These are phyloP conservation scores for Macrobrachium nipponense DNA, from an alignment of 1,140 invertebrate genomes.

Conservation along the genomic window DNA sequence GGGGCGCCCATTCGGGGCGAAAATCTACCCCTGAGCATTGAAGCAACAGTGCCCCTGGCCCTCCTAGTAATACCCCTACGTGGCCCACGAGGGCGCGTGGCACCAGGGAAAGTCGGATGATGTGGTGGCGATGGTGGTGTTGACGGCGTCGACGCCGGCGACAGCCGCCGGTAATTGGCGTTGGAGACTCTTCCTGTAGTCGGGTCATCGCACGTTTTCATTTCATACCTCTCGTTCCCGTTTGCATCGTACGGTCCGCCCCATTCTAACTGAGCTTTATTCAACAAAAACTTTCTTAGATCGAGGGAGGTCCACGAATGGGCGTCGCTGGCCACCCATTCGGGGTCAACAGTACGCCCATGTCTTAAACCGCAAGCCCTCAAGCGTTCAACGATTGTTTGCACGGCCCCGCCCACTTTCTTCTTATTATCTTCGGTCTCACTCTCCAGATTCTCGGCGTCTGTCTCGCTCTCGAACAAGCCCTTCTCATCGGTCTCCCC, in stretches of 20 bases:
- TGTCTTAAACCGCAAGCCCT: slow-evolving; percentile 37
- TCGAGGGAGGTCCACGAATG: slow-evolving; percentile 49
- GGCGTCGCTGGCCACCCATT: slow-evolving; percentile 21
- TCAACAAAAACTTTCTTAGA: slow-evolving; percentile 35
- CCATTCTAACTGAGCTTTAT: slow-evolving; percentile 42
- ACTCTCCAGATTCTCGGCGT: slow-evolving; percentile 5
- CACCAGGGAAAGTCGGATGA: slow-evolving; percentile 1
- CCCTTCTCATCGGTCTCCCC: not conserved
- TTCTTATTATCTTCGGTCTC: slow-evolving; percentile 26
- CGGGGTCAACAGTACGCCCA: not conserved
- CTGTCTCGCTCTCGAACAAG: not conserved
- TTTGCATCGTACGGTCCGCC: slow-evolving; percentile 37
- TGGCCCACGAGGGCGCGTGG: slow-evolving; percentile 1
- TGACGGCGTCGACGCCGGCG: slow-evolving; percentile 7
- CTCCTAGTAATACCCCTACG: not conserved
- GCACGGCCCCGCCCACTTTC: slow-evolving; percentile 19
- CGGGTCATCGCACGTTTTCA: slow-evolving; percentile 8
- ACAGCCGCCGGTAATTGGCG: not conserved
- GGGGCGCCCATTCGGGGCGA: not conserved
- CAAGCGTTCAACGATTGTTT: slow-evolving; percentile 48
- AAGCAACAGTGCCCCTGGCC: slow-evolving; percentile 2
- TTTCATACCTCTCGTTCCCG: slow-evolving; percentile 14
- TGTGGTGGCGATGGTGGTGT: slow-evolving; percentile 15
- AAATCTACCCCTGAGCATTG: not conserved
- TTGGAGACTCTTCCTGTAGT: not conserved